Evolutionary conservation across 2,797 vertebrate genomes (phyloP).

Genomic region (Coilia nasus): DNA sequence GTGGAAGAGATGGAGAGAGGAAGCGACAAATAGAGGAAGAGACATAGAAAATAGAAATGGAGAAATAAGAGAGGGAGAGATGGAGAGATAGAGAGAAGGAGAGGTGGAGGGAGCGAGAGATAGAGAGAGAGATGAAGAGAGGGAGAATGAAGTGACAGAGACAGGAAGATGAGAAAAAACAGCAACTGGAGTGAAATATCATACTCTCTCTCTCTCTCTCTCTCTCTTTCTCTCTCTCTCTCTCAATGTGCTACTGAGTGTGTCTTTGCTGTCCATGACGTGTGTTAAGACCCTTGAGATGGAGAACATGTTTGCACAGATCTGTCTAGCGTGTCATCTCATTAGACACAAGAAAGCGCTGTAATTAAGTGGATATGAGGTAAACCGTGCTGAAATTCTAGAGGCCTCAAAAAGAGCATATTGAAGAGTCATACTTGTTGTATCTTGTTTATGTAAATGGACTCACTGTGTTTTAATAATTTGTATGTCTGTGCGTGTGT

Average conservation of each 20-base stretch:
- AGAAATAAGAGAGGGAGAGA: too few species aligned
- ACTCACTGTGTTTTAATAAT: not conserved
- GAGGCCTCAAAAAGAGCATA: not conserved
- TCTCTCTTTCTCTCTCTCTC: not conserved
- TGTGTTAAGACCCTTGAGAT: constrained; percentile 6
- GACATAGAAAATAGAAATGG: too few species aligned
- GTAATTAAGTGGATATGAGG: not conserved
- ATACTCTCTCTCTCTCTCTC: too few species aligned
- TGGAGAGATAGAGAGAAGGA: too few species aligned
- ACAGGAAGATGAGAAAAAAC: not conserved
- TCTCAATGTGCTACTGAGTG: not conserved
- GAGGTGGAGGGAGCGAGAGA: too few species aligned
- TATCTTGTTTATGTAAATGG: not conserved
- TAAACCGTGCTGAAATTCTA: too few species aligned
- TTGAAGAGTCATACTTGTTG: not conserved
- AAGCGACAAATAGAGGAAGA: too few species aligned
- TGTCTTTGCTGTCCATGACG: not conserved
- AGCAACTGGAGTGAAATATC: not conserved
- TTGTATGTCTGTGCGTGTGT: not conserved
- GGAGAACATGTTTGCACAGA: constrained; percentile 1
- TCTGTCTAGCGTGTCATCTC: not conserved
- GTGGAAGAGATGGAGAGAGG: too few species aligned
- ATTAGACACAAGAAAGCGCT: not conserved
- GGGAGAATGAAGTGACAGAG: too few species aligned
- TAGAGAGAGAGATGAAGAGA: not conserved